phyloP scores from a whole-genome alignment of 2,888 invertebrate genomes.

The Steromphala cineraria region DNA sequence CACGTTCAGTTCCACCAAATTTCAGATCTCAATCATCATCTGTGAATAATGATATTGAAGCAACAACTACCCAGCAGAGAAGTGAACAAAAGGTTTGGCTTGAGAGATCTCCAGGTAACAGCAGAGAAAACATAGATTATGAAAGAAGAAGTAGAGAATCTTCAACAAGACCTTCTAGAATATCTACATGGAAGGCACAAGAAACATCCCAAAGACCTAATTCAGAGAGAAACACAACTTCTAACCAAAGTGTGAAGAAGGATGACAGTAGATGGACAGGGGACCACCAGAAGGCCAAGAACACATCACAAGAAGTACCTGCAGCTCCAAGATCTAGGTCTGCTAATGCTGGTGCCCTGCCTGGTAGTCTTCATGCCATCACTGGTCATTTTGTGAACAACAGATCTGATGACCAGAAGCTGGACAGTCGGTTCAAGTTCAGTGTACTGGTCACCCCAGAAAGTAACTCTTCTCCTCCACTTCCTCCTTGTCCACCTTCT shows the following conservation, averaged over 20 bases:
- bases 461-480: background rate
- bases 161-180: too few relatives aligned
- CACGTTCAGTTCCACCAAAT: conserved; percentile 10
- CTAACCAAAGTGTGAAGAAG: too few relatives aligned
- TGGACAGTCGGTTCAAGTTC: background rate
- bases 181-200: too few relatives aligned
- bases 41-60: too few relatives aligned
- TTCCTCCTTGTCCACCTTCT: background rate
- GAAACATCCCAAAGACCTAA: too few relatives aligned
- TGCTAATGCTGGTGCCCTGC: background rate
- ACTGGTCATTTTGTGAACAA: conserved; percentile 7
- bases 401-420: conserved; percentile 14
- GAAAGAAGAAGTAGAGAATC: too few relatives aligned
- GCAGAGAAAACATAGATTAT: too few relatives aligned
- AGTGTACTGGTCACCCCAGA: background rate
- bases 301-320: background rate
- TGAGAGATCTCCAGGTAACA: too few relatives aligned
- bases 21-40: background rate
- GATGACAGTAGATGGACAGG: background rate
- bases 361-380: background rate
- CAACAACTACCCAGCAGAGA: too few relatives aligned
- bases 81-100: too few relatives aligned
- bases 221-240: too few relatives aligned
- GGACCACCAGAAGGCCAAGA: background rate
- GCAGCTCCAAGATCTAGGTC: background rate